A percentile compares a stretch with the other conserved stretches of the same genome.
phyloP scores from a whole-genome alignment of 1,140 invertebrate genomes.

The Dendrolimus kikuchii region DNA sequence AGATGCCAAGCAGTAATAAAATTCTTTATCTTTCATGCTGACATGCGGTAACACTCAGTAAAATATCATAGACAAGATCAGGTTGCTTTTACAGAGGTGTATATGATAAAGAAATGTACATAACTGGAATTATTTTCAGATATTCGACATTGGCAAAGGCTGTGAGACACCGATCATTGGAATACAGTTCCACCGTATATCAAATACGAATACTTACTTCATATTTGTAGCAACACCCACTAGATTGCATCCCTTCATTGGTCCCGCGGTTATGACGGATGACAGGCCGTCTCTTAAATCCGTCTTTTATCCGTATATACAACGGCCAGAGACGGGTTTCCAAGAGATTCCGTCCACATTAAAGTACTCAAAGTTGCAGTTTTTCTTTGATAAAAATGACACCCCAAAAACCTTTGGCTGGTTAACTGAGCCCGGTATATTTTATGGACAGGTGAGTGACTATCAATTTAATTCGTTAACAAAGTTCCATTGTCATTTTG shows the following conservation, averaged over 20 bases:
- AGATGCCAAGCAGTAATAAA: too few species aligned
- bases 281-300: slow-evolving; percentile 87
- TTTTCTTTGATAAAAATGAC: slow-evolving; percentile 80
- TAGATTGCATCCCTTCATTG: slow-evolving; percentile 90
- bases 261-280: slow-evolving; percentile 78
- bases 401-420: slow-evolving; percentile 88
- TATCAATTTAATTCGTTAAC: not conserved
- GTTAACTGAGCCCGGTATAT: slow-evolving; percentile 85
- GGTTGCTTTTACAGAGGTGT: too few species aligned
- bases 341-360: slow-evolving; percentile 84
- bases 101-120: not conserved
- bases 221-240: slow-evolving; percentile 89
- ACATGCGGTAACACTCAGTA: too few species aligned
- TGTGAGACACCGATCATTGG: slow-evolving; percentile 86
- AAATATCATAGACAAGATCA: too few species aligned
- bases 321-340: slow-evolving; percentile 80
- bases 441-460: slow-evolving; percentile 76
- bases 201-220: slow-evolving; percentile 80
- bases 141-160: slow-evolving; percentile 89
- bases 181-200: slow-evolving; percentile 85
- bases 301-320: slow-evolving; percentile 88
- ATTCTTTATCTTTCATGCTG: too few species aligned
- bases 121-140: slow-evolving; percentile 63
- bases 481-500: not conserved
- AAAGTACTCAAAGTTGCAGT: slow-evolving; percentile 85